phyloP scores from a whole-genome alignment of 37 sponge, comb jelly and placozoan species.

The Hormiphora californensis region DNA sequence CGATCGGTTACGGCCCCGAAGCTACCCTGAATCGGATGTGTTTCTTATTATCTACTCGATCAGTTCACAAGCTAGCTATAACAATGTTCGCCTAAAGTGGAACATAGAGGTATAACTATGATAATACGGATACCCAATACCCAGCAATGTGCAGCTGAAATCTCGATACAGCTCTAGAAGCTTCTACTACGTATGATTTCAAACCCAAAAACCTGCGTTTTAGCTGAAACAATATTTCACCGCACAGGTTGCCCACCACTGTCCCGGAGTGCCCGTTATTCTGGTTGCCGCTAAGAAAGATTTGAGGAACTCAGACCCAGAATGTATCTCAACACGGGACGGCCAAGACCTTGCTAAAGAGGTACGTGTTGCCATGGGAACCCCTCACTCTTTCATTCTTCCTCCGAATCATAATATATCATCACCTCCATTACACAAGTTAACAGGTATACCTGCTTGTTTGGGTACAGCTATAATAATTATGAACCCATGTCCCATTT shows the following conservation, averaged over 20 bases:
- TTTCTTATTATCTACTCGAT: neutral
- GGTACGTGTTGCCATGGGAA: neutral
- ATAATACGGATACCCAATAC: no score
- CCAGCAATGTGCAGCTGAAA: no score
- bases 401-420: no score
- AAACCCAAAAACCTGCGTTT: neutral
- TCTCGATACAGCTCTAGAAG: no score
- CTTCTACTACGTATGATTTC: no score
- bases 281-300: neutral
- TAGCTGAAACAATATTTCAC: neutral
- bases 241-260: constrained; percentile 12
- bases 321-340: neutral
- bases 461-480: neutral
- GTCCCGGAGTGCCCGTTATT: neutral
- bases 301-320: neutral
- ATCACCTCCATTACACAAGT: neutral
- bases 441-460: neutral
- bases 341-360: neutral
- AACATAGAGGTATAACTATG: neutral
- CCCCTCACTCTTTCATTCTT: neutral
- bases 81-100: neutral
- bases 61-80: neutral
- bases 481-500: no score
- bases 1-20: neutral
- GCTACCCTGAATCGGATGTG: constrained; percentile 25